These are phyloP conservation scores for Athalia cordata DNA, from an alignment of 2,888 invertebrate species.

Conservation along the genomic window DNA sequence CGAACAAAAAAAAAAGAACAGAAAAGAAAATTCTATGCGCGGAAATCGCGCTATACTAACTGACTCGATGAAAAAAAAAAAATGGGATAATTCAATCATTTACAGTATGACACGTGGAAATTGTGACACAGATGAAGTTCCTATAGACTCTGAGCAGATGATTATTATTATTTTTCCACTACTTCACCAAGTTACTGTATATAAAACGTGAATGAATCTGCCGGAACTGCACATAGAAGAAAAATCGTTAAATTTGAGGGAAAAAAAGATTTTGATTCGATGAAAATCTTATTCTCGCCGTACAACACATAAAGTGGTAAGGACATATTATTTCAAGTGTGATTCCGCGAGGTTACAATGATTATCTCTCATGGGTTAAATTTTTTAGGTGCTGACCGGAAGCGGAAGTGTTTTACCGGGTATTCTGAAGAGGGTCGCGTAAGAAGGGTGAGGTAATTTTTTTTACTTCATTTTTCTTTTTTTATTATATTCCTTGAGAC, in stretches of 20 bases:
- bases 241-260: no score
- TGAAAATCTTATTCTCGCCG: neutral
- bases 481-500: neutral
- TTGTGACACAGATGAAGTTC: no score
- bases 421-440: neutral
- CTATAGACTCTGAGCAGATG: no score
- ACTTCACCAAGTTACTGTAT: no score
- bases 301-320: neutral
- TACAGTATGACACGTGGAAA: no score
- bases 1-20: neutral
- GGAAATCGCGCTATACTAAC: no score
- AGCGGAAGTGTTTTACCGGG: constrained; percentile 44
- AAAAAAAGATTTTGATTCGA: neutral
- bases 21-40: no score
- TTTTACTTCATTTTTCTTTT: neutral
- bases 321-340: constrained; percentile 8
- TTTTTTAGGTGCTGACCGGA: constrained; percentile 32
- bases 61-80: no score
- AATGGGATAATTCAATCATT: no score
- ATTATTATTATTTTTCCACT: no score
- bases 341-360: constrained; percentile 9
- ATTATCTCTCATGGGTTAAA: constrained; percentile 17
- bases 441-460: neutral
- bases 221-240: no score
- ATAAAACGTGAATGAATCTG: no score